These are phyloP conservation scores for Leptinotarsa undecemlineata DNA, from an alignment of 1,140 invertebrate genomes.

Conservation along the genomic window DNA sequence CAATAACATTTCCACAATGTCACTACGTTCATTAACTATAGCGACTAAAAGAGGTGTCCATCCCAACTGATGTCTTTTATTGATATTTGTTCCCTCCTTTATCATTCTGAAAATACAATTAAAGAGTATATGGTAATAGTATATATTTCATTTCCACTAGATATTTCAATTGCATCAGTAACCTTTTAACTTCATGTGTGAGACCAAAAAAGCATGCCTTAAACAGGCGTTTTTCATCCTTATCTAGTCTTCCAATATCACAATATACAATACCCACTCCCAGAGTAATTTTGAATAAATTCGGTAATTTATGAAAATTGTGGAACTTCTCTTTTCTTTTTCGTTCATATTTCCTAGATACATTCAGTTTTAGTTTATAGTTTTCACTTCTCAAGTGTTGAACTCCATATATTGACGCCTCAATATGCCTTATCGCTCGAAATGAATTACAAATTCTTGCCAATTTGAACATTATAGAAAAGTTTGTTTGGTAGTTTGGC, in stretches of 20 bases:
- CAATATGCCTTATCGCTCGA: neutral
- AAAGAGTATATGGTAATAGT: conserved; percentile 24
- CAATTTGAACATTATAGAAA: neutral
- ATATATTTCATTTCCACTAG: conserved; percentile 18
- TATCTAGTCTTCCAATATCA: neutral
- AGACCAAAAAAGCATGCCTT: conserved; percentile 67
- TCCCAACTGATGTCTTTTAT: conserved; percentile 72
- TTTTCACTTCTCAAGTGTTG: neutral
- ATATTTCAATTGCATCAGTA: conserved; percentile 41
- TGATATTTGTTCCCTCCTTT: conserved; percentile 60
- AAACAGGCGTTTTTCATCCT: conserved; percentile 61
- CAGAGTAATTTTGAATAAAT: conserved; percentile 1
- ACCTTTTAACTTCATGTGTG: conserved; percentile 64
- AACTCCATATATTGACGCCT: neutral
- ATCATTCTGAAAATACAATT: conserved; percentile 44
- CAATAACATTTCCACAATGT: conserved; percentile 71
- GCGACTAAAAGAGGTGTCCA: conserved; percentile 88
- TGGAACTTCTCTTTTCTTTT: conserved; percentile 16
- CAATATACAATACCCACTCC: conserved; percentile 15
- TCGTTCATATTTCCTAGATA: conserved; percentile 17
- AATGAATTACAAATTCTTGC: neutral
- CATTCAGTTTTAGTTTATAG: neutral
- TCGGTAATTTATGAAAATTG: neutral
- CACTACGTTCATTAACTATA: conserved; percentile 73
- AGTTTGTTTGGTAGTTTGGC: no score